Evolutionary conservation across 2,797 vertebrate species (phyloP), one percentile per base, ranked within the genome.

Genomic region (Pelodytes ibericus): DNA sequence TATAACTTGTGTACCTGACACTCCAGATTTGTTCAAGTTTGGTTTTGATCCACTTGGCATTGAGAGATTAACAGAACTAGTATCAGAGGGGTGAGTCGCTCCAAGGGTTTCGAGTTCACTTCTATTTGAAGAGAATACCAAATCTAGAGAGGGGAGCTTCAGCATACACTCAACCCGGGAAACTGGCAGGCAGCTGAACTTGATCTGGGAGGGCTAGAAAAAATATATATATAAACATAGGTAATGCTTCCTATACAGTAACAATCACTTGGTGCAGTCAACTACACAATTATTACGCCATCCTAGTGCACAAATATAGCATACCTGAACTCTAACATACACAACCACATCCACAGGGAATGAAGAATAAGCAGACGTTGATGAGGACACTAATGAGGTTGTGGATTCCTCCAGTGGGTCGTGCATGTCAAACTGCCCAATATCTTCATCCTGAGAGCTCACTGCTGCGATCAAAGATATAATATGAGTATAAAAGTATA

Each of bases 291-390:
- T 9, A 24, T 13, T 13, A 5, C 2, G 9, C 22, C 18, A 51
- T 15, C 2, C 30, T 9, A 13, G n/a, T 20, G 22, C 3, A 51
- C 4, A n/a, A 3, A 36, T 20, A 8, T 3, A 11, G 0, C 79
- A 83, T 86, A 99, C 98, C 97, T 99, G 98, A 71, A 99, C 97
- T 87, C 98, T 91, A 77, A 99, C 97, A 20, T 99, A 99, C 72
- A 99, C 98, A 0, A 99, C 98, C 60, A 99, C 98, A 26, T 99
- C 98, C 39, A 99, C 98, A 3, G 98, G 98, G 80, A 99, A 99
- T 69, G 97, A 99, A 26, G 97, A 96, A 84, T 98, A 98, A 1
- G 95, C 92, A 0, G 96, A 99, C 0, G 96, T 91, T 7, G 98
- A 96, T 1, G 98, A 97, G 0, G 97, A 98, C 13, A 98, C 96